Percentiles rank a stretch among this genome's conserved stretches.
Evolutionary conservation across 1,140 invertebrate genomes (phyloP).

Genomic region (Pogonognathellus flavescens): DNA sequence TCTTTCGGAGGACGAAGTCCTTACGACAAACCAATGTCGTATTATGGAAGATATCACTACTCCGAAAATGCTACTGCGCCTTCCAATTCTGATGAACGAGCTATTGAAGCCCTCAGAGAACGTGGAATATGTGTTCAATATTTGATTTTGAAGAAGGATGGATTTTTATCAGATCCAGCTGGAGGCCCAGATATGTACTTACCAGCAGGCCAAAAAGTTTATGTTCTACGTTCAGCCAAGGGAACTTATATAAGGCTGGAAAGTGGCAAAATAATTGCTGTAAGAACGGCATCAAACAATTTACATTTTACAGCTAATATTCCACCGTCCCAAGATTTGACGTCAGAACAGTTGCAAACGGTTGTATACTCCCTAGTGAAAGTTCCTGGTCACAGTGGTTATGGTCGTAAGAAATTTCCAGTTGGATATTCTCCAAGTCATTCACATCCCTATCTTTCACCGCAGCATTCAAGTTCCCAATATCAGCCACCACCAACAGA

Average conservation of each 20-base stretch:
- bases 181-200: conserved; percentile 63
- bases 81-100: not conserved
- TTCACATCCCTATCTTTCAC: not conserved
- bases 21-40: conserved; percentile 11
- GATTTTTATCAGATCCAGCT: conserved; percentile 59
- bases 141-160: conserved; percentile 61
- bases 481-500: conserved; percentile 32
- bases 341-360: conserved; percentile 54
- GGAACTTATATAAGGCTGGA: conserved; percentile 56
- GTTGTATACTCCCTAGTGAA: conserved; percentile 59
- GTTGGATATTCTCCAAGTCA: not conserved
- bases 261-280: conserved; percentile 56
- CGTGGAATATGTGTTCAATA: conserved; percentile 58
- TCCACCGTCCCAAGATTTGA: conserved; percentile 58
- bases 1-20: not conserved
- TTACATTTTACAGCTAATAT: conserved; percentile 28
- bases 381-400: not conserved
- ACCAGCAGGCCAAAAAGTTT: conserved; percentile 60
- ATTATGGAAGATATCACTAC: not conserved
- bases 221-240: conserved; percentile 56
- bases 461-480: not conserved
- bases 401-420: conserved; percentile 10
- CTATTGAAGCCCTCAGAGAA: conserved; percentile 53
- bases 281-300: conserved; percentile 28
- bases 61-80: conserved; percentile 9